A percentile compares a stretch with the other conserved stretches of the same genome.
phyloP scores from a whole-genome alignment of 1,140 invertebrate species.

The Penaeus chinensis region DNA sequence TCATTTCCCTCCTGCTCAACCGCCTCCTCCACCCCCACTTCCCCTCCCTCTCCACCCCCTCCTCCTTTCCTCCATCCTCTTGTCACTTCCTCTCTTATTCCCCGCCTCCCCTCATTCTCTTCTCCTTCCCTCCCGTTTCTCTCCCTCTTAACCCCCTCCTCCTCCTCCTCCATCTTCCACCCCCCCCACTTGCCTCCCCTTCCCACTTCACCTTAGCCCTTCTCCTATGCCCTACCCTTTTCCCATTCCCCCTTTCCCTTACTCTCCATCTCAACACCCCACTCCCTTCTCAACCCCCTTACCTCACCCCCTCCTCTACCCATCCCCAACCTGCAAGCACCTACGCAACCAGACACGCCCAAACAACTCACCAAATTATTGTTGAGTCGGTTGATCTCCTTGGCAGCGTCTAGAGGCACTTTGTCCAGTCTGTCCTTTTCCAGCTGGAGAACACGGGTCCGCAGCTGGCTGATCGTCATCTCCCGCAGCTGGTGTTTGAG shows the following conservation, averaged over 20 bases:
- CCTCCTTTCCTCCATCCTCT: too few relatives aligned
- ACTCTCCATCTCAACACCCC: not conserved
- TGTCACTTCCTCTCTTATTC: not conserved
- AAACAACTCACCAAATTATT: conserved; percentile 63
- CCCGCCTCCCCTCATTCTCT: not conserved
- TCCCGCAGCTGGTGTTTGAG: conserved; percentile 63
- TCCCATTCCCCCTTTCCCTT: not conserved
- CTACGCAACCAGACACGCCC: not conserved
- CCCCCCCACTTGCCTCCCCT: not conserved
- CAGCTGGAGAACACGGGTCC: conserved; percentile 65
- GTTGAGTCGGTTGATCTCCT: conserved; percentile 65
- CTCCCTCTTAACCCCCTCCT: too few relatives aligned
- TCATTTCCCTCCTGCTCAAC: too few relatives aligned
- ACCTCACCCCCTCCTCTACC: not conserved
- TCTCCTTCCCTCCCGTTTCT: not conserved
- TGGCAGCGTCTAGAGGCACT: conserved; percentile 65
- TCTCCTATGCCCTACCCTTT: not conserved
- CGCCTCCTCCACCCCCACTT: too few relatives aligned
- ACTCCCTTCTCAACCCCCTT: not conserved
- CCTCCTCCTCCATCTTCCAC: not conserved
- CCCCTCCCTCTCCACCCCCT: too few relatives aligned
- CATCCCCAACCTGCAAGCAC: too few relatives aligned
- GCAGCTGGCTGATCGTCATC: conserved; percentile 65
- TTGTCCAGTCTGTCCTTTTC: conserved; percentile 66
- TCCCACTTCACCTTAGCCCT: not conserved